Base-by-base conservation (phyloP, 2,113 vertebrate genomes). In the Hylia prasina region DNA sequence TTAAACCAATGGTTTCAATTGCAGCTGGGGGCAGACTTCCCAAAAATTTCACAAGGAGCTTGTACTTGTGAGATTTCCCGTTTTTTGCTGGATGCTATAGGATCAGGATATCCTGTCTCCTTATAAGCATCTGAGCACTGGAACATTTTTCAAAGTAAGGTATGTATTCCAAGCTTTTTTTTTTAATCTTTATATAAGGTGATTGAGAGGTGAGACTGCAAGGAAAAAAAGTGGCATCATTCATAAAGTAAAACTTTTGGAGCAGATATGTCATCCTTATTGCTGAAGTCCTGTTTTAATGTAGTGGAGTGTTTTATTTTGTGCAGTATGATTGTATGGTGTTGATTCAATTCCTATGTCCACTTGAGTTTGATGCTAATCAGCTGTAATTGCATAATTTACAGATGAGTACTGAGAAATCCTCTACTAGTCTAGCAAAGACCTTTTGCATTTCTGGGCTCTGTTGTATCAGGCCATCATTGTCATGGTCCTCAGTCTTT, bases 361-460 rank as follows among this genome's bases (percentile, higher is more conserved):
- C 82, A 80, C 63, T 77, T 80, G 60, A 85, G 44, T 96, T 93
- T 97, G 95, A 87, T 2, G 48, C 87, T 96, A 96, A 94, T 96
- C n/a, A 35, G 76, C 82, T 95, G 54, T 89, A 97, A 97, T 96
- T 96, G 87, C 58, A 92, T 96, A 90, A 84, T 94, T 94, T 97
- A 94, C 54, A 93, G 90, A 91, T 93, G 77, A 89, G 61, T 95
- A 50, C 91, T 90, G 91, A 96, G 42, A 94, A 95, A 89, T 71
- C 73, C 44, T 70, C 39, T 84, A 33, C 63, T 86, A 68, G 73
- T 89, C 84, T 95, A 86, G 92, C 71, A 42, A 82, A 87, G 73
- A 86, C 47, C 56, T 94, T 77, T 33, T 39, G 61, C n/a, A 25
- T 56, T 94, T 57, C 84, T 96, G 90, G 95, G 65, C 84, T 78